Base-by-base conservation (phyloP, 1,140 invertebrate species). In the Orussus abietinus region DNA sequence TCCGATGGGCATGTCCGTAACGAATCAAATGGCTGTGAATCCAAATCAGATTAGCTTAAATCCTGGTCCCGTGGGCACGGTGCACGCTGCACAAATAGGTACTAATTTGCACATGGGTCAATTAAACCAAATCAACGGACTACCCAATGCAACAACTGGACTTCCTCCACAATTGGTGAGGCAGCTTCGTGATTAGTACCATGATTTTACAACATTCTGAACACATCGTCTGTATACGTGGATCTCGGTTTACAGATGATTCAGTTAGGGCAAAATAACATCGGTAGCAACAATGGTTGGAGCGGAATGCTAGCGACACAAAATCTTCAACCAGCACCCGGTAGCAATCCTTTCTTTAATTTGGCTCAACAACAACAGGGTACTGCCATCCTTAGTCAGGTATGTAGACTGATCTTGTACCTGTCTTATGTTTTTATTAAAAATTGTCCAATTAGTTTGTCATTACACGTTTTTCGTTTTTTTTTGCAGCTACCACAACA, bases 401-500 rank as follows among this genome's bases (percentile, higher is more conserved):
- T 65, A 50, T 51, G 38, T 41, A 35, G 12, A n/a, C 10, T 11
- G 4, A 14, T 18, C 31, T 10, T 12, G 1, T 17, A 38, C 19
- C 19, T 39, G 7, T 42, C 26, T 12, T 26, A 41, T 31, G 42
- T 17, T 32, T 28, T 32, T 28, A 38, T 5, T 15, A 35, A 36
- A 32, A 11, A 30, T 34, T 28, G 12, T 9, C n/a, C n/a, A 25
- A 36, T 33, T 36, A 5, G 12, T 6, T 34, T 21, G 6, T 21
- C n/a, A 9, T 14, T 11, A n/a, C 21, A 7, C 21, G 5, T 20
- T 12, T 28, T 52, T 30, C 20, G 19, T 26, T 33, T 38, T 45
- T 38, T 45, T 51, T 68, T 64, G 15, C 42, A 79, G 76, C 63
- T 80, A 53, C 74, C 77, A 11, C 76, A 79, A 51, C 78, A 78